Base-by-base conservation (phyloP, 2,888 invertebrate genomes). In the Xylophagus ater region DNA sequence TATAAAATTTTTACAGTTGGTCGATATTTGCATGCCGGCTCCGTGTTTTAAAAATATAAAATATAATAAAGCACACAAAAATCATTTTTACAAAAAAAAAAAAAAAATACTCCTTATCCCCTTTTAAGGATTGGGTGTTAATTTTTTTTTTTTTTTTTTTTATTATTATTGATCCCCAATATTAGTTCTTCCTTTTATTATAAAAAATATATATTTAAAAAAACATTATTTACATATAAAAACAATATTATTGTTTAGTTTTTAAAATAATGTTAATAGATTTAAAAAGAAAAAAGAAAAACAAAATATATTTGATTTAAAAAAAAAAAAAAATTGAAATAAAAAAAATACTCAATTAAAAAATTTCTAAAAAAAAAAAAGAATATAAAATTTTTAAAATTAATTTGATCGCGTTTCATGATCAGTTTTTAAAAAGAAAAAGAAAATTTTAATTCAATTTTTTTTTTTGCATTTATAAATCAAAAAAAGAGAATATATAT, bases 21-120 rank as follows among this genome's bases (percentile, higher is more conserved):
- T 64, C 65, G 65, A 60, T 65, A 58, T 63, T 64, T 65, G 65
- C 65, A 65, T 65, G 65, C 65, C 59, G 65, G 65, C 62, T 65
- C 65, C 65, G 65, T 65, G 58, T 65, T 65, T 62, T 65, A 58
- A 59, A 40, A 28, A 30, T 18, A 30, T 18, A 9, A 18, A 18
- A n/a, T 34, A 24, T 24, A 37, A 33, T 9, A 45, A 34, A 31
- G 26, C 9, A 38, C 8, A 25, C 34, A 25, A 14, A 28, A 29
- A 14, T 4, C 14, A 29, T 3, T 13, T 13, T 23, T 34, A 7
- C n/a, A 54, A 53, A 53, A 51, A 53, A 46, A 51, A 66, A 53
- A 51, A 29, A 30, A 38, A 34, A 38, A 31, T 37, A 34, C 23
- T 41, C 37, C 36, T 39, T 33, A 39, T 38, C 30, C 19, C 24